Conservation (phyloP, 2,113 vertebrate genomes). For the Mormyrus lacerda region DNA sequence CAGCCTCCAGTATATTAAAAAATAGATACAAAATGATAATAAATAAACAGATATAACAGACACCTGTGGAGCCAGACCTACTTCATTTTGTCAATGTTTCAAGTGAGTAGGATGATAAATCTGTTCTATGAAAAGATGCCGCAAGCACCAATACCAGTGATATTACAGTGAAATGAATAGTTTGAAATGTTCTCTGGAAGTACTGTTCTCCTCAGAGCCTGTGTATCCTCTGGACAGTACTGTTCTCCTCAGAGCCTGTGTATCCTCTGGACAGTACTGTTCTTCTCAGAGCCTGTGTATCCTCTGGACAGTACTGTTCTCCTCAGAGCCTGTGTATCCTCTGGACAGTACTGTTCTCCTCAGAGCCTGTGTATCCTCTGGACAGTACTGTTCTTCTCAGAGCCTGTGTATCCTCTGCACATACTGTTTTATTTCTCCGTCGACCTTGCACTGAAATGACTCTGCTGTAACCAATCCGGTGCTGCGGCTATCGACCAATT, state of each 20-base stretch:
- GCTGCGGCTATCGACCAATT: neutral
- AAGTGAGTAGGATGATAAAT: constrained; percentile 38
- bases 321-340: neutral
- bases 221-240: neutral
- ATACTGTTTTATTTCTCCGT: neutral
- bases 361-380: neutral
- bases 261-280: neutral
- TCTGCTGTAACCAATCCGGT: neutral
- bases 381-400: neutral
- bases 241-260: too few relatives aligned
- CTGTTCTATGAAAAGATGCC: constrained; percentile 36
- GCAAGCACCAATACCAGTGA: constrained; percentile 26
- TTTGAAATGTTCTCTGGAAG: neutral
- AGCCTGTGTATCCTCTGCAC: neutral
- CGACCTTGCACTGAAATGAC: neutral
- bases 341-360: neutral
- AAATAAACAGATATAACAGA: neutral
- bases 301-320: neutral
- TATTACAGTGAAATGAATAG: neutral
- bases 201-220: neutral
- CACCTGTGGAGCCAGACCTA: constrained; percentile 36
- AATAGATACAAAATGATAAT: constrained; percentile 26
- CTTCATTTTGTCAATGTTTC: constrained; percentile 40
- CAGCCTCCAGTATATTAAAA: constrained; percentile 41
- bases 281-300: too few relatives aligned